Evolutionary conservation across 2,888 invertebrate genomes (phyloP).

Genomic region (Colletes collaris): DNA sequence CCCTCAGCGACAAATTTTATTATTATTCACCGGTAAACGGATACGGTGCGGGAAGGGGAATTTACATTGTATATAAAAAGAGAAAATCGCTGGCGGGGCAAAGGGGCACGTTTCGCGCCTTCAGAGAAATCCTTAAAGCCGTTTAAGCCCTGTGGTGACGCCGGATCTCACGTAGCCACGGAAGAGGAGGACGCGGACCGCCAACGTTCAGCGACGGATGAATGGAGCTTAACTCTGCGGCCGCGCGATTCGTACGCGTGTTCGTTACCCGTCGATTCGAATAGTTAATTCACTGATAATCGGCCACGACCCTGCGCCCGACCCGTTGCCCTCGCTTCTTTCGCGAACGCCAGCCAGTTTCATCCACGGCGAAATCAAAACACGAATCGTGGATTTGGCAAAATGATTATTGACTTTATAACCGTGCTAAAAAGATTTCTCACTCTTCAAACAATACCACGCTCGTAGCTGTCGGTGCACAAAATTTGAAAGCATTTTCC

Average conservation of each 20-base stretch:
- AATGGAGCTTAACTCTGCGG: constrained; percentile 71
- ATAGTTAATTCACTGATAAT: constrained; percentile 69
- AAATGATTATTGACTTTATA: background rate
- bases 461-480: no score
- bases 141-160: constrained; percentile 68
- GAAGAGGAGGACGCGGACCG: constrained; percentile 25
- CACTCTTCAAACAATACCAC: no score
- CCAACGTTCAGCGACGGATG: constrained; percentile 68
- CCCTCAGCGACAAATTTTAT: constrained; percentile 60
- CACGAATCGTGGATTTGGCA: background rate
- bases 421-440: no score
- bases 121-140: constrained; percentile 67
- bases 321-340: background rate
- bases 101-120: constrained; percentile 58
- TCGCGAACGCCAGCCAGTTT: background rate
- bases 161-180: constrained; percentile 68
- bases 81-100: constrained; percentile 20
- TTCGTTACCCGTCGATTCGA: constrained; percentile 65
- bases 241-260: constrained; percentile 67
- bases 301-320: constrained; percentile 20
- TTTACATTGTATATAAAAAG: constrained; percentile 55
- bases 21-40: constrained; percentile 40
- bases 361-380: background rate
- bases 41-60: constrained; percentile 22
- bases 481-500: no score